phyloP scores from a whole-genome alignment of 2,113 vertebrate species.

The Irena cyanogastra region DNA sequence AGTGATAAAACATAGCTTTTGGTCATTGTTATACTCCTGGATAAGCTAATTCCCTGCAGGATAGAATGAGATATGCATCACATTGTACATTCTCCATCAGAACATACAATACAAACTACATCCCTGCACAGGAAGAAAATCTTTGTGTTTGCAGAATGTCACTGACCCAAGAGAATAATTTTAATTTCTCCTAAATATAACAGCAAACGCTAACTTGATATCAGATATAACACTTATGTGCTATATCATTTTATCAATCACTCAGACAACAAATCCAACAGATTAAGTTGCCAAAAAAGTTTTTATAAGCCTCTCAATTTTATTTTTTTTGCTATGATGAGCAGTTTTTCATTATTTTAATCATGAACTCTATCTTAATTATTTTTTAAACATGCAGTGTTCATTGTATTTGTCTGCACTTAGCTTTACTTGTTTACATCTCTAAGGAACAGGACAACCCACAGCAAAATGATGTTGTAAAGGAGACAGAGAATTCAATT shows the following conservation, averaged over 20 bases:
- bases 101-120: not conserved
- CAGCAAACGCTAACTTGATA: too few relatives aligned
- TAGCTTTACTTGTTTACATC: not conserved
- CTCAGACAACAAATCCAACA: not conserved
- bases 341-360: not conserved
- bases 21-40: not conserved
- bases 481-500: not conserved
- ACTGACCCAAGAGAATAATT: not conserved
- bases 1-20: conserved; percentile 2
- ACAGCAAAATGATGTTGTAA: not conserved
- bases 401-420: not conserved
- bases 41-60: conserved; percentile 23
- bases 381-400: not conserved
- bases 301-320: not conserved
- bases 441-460: not conserved
- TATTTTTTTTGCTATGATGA: not conserved
- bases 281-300: not conserved
- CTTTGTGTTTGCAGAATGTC: not conserved
- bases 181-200: not conserved
- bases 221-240: not conserved
- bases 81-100: not conserved
- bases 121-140: conserved; percentile 4
- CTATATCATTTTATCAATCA: not conserved
- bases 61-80: not conserved
- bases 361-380: not conserved